Evolutionary conservation across 2,797 vertebrate genomes (phyloP), one percentile per base, ranked within the genome.

Genomic region (Danionella dracula): DNA sequence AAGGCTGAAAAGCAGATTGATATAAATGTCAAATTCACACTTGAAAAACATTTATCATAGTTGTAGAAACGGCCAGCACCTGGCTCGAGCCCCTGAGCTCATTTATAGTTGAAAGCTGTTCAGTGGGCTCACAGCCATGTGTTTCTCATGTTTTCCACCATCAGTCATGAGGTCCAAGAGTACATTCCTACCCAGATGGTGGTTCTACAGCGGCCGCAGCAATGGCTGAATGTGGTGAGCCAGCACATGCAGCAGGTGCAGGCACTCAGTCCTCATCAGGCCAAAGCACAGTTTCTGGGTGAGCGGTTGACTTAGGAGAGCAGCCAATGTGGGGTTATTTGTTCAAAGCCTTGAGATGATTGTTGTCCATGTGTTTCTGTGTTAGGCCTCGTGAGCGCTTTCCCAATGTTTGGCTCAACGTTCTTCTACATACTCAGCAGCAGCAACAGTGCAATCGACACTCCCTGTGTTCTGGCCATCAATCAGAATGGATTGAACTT

Each of bases 351-450:
- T n/a, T n/a, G n/a, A n/a, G 5, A 40, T 56, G 10, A 66, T 35
- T 56, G 10, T 46, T 46, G 2, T 11, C 21, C 41, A 46, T 55
- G 20, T 13, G 13, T 58, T 31, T 74, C 19, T 65, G 8, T 61
- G 34, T 66, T 80, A 99, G 96, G 96, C 58, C 90, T 99, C 70
- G 91, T 98, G 75, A 97, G 96, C 0, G 93, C 93, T 68, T 93
- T 90, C 70, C 90, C 94, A 55, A 93, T 95, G 94, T 99, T 99
- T 0, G 96, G 96, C 27, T 98, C 95, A 0, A 93, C 96, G 40
- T 99, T 98, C 87, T 99, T 99, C 90, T 95, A 93, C 87, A 89
- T 99, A 80, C 94, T 95, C 81, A 98, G 94, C 83, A 95, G 93
- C 63, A 94, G 93, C 82, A 92, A 90, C 17, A 73, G 79, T 0